Evolutionary conservation across 92 coral and sea anemone species (phyloP).

Genomic region (Heliopora coerulea): DNA sequence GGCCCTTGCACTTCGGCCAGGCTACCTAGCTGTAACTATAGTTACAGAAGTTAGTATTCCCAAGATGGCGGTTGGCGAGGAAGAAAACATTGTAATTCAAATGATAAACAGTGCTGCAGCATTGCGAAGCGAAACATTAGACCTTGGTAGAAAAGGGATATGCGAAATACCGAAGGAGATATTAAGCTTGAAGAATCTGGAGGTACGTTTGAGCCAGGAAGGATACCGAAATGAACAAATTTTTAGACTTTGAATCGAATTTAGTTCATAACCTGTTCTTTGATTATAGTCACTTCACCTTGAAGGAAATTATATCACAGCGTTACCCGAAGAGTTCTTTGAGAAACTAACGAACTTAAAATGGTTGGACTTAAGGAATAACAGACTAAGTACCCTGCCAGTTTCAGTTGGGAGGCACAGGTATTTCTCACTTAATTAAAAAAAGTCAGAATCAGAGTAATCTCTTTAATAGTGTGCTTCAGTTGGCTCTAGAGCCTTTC

Average conservation of each 20-base stretch:
- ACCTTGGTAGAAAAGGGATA: slow-evolving; percentile 73
- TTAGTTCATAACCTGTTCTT: too few relatives aligned
- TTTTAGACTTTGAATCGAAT: too few relatives aligned
- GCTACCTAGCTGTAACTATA: too few relatives aligned
- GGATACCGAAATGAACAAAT: too few relatives aligned
- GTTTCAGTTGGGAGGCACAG: slow-evolving; percentile 80
- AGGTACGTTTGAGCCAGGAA: slow-evolving; percentile 53
- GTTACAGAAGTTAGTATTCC: too few relatives aligned
- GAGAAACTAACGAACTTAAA: slow-evolving; percentile 73
- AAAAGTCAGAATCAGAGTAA: neutral
- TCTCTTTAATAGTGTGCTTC: neutral
- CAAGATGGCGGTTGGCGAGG: slow-evolving; percentile 95
- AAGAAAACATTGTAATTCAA: slow-evolving; percentile 64
- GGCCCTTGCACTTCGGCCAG: too few relatives aligned
- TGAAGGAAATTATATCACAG: slow-evolving; percentile 75
- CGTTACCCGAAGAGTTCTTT: slow-evolving; percentile 75
- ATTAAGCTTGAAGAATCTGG: slow-evolving; percentile 71
- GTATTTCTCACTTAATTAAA: slow-evolving; percentile 38
- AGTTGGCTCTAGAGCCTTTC: too few relatives aligned
- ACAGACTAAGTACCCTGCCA: slow-evolving; percentile 69
- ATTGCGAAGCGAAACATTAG: slow-evolving; percentile 78
- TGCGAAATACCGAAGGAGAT: slow-evolving; percentile 77
- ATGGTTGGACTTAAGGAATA: slow-evolving; percentile 97
- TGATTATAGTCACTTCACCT: slow-evolving; percentile 77
- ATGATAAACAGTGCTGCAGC: slow-evolving; percentile 86